These are phyloP conservation scores for Chrysolina americana DNA, from an alignment of 2,888 invertebrate species.

Conservation along the genomic window DNA sequence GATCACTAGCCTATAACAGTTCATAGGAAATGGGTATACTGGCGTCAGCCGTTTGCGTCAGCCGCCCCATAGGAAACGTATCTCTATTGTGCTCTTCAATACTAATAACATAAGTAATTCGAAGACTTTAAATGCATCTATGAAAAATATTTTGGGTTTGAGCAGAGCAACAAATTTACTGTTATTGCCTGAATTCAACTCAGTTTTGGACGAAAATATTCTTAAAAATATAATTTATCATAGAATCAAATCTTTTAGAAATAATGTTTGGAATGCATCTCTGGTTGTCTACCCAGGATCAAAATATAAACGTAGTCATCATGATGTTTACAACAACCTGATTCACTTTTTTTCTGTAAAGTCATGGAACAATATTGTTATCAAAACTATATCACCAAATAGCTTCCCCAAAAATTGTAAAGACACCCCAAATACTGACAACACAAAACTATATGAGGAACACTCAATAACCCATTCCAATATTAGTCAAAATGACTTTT, in stretches of 20 bases:
- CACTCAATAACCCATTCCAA: background rate
- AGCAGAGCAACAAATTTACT: too few species aligned
- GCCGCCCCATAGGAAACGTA: too few species aligned
- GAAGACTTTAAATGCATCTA: too few species aligned
- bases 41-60: too few species aligned
- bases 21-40: too few species aligned
- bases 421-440: conserved; percentile 1
- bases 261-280: conserved; percentile 1
- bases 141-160: too few species aligned
- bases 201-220: background rate
- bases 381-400: background rate
- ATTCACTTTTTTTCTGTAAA: conserved; percentile 16
- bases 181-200: too few species aligned
- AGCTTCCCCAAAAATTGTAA: background rate
- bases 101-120: too few species aligned
- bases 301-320: too few species aligned
- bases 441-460: background rate
- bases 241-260: conserved; percentile 5
- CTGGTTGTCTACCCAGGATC: too few species aligned
- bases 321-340: conserved; percentile 11
- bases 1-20: too few species aligned
- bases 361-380: conserved; percentile 15
- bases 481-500: background rate
- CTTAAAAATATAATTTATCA: background rate
- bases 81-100: too few species aligned